Conservation (phyloP, 2,113 vertebrate genomes). For the Plecotus auritus region DNA sequence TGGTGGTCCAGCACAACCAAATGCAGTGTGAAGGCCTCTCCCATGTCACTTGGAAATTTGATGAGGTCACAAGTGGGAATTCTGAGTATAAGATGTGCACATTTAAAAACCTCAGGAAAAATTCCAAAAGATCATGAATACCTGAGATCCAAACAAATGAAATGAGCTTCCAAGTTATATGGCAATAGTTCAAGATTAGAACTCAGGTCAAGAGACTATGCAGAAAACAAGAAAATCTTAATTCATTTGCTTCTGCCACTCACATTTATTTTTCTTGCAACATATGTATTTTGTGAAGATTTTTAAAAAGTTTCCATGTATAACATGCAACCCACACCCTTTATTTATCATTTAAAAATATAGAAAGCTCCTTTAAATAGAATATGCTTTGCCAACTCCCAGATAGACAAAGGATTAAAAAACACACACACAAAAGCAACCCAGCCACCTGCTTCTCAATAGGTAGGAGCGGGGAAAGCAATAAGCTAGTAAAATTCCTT, state of each 20-base stretch:
- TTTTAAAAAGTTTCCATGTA: background rate
- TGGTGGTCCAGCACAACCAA: background rate
- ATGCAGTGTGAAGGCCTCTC: background rate
- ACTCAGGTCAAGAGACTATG: background rate
- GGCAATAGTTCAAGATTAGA: background rate
- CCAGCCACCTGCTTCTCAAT: constrained; percentile 19
- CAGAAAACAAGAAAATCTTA: background rate
- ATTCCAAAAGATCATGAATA: background rate
- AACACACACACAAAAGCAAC: background rate
- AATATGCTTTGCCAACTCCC: constrained; percentile 26
- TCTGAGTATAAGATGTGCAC: background rate
- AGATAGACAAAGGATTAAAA: constrained; percentile 38
- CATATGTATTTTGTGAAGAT: background rate
- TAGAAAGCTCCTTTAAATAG: constrained; percentile 33
- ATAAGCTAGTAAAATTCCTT: background rate
- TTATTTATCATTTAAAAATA: constrained; percentile 3
- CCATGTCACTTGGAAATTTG: background rate
- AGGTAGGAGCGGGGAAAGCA: background rate
- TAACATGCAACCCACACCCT: background rate
- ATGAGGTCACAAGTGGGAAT: background rate
- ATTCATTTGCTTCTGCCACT: background rate
- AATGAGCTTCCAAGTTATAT: background rate
- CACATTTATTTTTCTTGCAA: background rate
- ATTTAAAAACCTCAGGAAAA: background rate
- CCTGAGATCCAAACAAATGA: background rate